Percentiles rank a stretch among this genome's conserved stretches.
phyloP scores from a whole-genome alignment of 2,113 vertebrate genomes.

The Garra rufa region DNA sequence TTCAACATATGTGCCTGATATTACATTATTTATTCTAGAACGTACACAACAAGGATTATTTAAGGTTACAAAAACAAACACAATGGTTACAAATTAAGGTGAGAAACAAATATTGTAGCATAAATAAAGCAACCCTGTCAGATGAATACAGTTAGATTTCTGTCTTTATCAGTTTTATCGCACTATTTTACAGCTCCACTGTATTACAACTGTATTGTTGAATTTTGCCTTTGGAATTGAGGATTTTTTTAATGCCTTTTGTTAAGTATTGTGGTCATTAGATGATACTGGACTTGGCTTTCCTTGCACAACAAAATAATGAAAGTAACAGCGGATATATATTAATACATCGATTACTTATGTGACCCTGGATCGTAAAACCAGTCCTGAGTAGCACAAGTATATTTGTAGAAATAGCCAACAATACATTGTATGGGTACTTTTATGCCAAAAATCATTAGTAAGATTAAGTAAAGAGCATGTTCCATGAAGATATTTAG shows the following conservation, averaged over 20 bases:
- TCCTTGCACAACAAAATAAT: background rate
- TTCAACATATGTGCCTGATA: slow-evolving; percentile 20
- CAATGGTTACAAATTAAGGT: background rate
- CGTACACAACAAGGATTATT: background rate
- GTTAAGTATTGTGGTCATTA: background rate
- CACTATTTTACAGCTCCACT: background rate
- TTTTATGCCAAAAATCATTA: too few species aligned
- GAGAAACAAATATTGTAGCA: background rate
- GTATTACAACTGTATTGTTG: background rate
- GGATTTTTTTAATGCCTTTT: background rate
- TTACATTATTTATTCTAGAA: background rate
- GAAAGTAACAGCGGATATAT: background rate
- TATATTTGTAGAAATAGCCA: too few species aligned
- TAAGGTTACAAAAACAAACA: background rate
- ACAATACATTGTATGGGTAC: too few species aligned
- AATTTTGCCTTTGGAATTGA: background rate
- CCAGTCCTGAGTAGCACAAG: too few species aligned
- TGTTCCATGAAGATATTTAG: too few species aligned
- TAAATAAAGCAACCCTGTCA: slow-evolving; percentile 6
- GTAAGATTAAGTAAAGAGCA: too few species aligned
- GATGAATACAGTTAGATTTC: background rate
- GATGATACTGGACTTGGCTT: background rate
- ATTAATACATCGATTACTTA: background rate
- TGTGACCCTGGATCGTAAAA: too few species aligned
- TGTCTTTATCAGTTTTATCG: background rate